Percentiles rank a stretch among this genome's conserved stretches.
These are phyloP conservation scores for Brienomyrus longianalis DNA, from an alignment of 2,113 vertebrate genomes.

Conservation along the genomic window DNA sequence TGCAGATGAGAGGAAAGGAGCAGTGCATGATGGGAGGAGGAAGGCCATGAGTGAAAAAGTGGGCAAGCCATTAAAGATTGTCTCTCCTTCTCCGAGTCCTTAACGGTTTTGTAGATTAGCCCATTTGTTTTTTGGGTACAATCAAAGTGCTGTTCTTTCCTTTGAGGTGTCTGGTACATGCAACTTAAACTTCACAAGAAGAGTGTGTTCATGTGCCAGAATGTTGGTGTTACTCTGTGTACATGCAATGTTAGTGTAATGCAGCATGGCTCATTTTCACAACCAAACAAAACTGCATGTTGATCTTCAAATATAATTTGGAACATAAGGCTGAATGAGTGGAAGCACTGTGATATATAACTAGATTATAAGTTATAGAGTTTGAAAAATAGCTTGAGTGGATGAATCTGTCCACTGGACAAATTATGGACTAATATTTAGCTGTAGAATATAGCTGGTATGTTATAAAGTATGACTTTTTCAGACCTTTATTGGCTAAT, in stretches of 20 bases:
- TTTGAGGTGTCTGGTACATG: not conserved
- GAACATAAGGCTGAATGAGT: not conserved
- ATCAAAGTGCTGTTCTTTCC: not conserved
- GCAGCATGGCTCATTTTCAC: not conserved
- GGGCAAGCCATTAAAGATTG: slow-evolving; percentile 1
- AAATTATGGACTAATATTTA: not conserved
- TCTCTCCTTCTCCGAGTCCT: not conserved
- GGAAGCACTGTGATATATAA: not conserved
- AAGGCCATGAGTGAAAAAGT: slow-evolving; percentile 2
- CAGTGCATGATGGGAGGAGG: not conserved
- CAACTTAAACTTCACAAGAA: not conserved
- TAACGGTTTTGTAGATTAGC: not conserved
- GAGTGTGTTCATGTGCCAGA: not conserved
- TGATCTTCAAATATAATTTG: not conserved
- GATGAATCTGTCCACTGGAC: not conserved
- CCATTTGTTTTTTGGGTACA: not conserved
- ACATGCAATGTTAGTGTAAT: not conserved
- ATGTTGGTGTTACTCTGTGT: not conserved
- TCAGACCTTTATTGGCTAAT: not conserved
- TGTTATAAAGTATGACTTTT: not conserved
- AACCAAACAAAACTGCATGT: not conserved
- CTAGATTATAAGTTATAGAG: not conserved
- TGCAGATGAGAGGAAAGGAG: slow-evolving; percentile 16
- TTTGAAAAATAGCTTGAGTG: slow-evolving; percentile 1
- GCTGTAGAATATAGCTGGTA: not conserved